phyloP scores from a whole-genome alignment of 2,888 invertebrate genomes.

The Agrotis clavis region DNA sequence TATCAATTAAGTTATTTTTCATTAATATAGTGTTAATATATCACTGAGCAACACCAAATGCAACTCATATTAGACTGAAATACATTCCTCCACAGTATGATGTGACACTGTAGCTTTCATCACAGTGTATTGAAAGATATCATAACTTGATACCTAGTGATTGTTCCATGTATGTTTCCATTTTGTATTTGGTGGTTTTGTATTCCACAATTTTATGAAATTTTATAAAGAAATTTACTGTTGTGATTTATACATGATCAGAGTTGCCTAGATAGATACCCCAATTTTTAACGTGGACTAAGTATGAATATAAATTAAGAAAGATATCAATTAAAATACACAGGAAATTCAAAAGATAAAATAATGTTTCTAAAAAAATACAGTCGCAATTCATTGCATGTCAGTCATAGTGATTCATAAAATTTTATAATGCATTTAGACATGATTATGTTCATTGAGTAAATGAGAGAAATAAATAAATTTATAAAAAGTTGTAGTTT shows the following conservation, averaged over 20 bases:
- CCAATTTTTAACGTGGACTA: conserved; percentile 55
- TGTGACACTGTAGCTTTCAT: conserved; percentile 54
- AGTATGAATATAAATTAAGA: conserved; percentile 50
- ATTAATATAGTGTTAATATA: conserved; percentile 65
- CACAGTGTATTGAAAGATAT: conserved; percentile 46
- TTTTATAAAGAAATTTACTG: conserved; percentile 65
- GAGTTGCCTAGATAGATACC: conserved; percentile 58
- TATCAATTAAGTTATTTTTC: conserved; percentile 67
- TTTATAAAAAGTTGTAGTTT: conserved; percentile 71
- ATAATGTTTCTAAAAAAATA: conserved; percentile 60
- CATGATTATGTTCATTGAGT: conserved; percentile 82
- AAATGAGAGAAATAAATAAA: conserved; percentile 82
- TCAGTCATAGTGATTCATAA: conserved; percentile 76
- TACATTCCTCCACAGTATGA: conserved; percentile 76
- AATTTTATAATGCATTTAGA: conserved; percentile 84
- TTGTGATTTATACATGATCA: conserved; percentile 63
- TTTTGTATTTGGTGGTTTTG: conserved; percentile 64
- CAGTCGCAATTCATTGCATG: conserved; percentile 72
- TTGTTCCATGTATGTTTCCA: conserved; percentile 59
- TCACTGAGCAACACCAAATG: conserved; percentile 70
- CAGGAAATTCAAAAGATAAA: conserved; percentile 37
- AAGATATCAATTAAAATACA: conserved; percentile 38
- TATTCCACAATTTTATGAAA: conserved; percentile 61
- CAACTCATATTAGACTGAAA: conserved; percentile 79
- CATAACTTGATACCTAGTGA: conserved; percentile 47